Evolutionary conservation across 2,113 vertebrate genomes (phyloP), one percentile per base, ranked within the genome.

Genomic region (Burhinus bistriatus): DNA sequence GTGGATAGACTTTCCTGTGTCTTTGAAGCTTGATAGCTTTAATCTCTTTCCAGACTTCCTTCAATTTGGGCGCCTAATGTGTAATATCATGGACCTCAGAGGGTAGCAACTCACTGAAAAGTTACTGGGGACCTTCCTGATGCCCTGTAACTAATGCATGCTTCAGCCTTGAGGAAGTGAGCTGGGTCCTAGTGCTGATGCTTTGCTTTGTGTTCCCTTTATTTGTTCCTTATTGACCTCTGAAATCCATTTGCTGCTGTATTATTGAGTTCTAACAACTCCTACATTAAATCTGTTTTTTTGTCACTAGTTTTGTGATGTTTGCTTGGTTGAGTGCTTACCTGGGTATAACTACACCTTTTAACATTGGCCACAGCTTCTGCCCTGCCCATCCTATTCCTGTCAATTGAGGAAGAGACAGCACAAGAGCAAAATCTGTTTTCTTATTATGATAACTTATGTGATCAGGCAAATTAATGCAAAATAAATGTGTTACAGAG

Each of bases 21-120:
- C 75, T 94, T 93, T 90, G 89, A 72, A 83, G 59, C 83, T 83
- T 84, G 59, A 85, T 66, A 64, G 49, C 76, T 80, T 96, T 95
- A 93, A 72, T 73, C 40, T 85, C 20, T 51, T 93, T 85, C 65
- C 57, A 76, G 30, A 12, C 30, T 70, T 54, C 34, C n/a, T 87
- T 76, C 59, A 87, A 8, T 94, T 7, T 79, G 81, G 77, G 44
- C 45, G 27, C 32, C 58, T 86, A 82, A 89, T 61, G 54, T 62
- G 51, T 85, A 12, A 9, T 64, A 83, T 49, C 61, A 51, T 71
- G 92, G 61, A 42, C 16, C 44, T 94, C 59, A 38, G 40, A 78
- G 44, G 34, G 38, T 14, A 76, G 18, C 85, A 88, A 73, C 54
- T 83, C 68, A 18, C 65, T 45, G 30, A 47, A 25, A 95, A 58